phyloP scores from a whole-genome alignment of 2,113 vertebrate genomes.

The Anser cygnoides region DNA sequence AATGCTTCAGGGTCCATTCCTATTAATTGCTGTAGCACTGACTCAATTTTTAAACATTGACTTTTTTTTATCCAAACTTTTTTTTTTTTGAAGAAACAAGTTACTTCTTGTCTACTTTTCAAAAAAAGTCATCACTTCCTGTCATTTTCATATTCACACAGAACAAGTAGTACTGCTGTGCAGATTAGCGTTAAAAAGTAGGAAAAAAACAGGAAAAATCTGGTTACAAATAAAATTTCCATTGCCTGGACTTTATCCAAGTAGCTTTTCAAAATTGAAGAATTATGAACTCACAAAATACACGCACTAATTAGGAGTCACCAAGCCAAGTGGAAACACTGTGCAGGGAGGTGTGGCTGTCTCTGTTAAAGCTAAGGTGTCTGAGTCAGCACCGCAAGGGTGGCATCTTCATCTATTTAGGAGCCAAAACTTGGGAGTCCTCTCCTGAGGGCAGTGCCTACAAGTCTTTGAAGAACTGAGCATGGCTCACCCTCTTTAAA shows the following conservation, averaged over 20 bases:
- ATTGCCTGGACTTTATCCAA: neutral
- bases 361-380: neutral
- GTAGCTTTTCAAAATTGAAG: neutral
- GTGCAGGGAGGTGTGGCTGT: neutral
- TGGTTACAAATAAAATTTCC: neutral
- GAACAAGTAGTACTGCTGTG: neutral
- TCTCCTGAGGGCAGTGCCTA: constrained; percentile 22
- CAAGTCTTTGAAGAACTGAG: constrained; percentile 54
- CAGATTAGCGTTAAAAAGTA: neutral
- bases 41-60: neutral
- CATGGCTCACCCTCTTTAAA: neutral
- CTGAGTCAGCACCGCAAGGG: neutral
- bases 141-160: neutral
- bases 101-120: neutral
- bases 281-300: neutral
- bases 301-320: neutral
- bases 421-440: constrained; percentile 3
- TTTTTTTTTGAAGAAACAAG: neutral
- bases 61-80: neutral
- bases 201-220: neutral
- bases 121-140: neutral
- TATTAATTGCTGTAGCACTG: neutral
- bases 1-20: neutral
- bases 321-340: neutral
- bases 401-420: constrained; percentile 10